Conservation (phyloP, 2,113 vertebrate species). For the Cottus gobio region DNA sequence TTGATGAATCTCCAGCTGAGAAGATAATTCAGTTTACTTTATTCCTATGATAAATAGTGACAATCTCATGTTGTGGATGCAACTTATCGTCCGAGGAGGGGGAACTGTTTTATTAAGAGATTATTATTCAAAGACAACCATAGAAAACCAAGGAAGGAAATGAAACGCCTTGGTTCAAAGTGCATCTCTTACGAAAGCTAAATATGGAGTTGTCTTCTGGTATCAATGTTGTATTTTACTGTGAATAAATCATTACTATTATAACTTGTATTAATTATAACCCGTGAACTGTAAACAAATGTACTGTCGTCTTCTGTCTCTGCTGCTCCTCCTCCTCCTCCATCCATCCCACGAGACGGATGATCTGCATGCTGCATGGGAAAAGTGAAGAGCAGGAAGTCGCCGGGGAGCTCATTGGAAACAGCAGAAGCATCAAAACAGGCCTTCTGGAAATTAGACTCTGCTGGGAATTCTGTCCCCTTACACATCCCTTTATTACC, state of each 20-base stretch:
- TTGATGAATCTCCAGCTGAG: neutral
- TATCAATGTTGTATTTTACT: neutral
- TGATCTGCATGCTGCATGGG: slow-evolving; percentile 64
- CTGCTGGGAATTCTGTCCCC: neutral
- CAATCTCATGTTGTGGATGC: neutral
- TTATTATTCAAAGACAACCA: neutral
- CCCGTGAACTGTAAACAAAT: neutral
- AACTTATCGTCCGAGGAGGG: neutral
- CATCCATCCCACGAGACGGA: neutral
- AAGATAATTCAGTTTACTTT: neutral
- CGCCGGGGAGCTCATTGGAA: slow-evolving; percentile 40
- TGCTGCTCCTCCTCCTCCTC: slow-evolving; percentile 5
- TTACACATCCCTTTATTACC: slow-evolving; percentile 6
- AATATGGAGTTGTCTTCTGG: neutral
- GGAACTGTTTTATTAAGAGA: neutral
- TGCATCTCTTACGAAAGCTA: neutral
- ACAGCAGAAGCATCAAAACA: slow-evolving; percentile 33
- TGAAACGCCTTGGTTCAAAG: neutral
- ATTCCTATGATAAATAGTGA: neutral
- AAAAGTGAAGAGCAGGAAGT: slow-evolving; percentile 59
- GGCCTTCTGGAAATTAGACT: slow-evolving; percentile 21
- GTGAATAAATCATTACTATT: neutral
- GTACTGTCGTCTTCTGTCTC: neutral
- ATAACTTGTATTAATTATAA: neutral
- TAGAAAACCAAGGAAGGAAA: neutral